A percentile compares a stretch with the other conserved stretches of the same genome.
These are phyloP conservation scores for Ceyx cyanopectus DNA, from an alignment of 2,113 vertebrate genomes.

Conservation along the genomic window DNA sequence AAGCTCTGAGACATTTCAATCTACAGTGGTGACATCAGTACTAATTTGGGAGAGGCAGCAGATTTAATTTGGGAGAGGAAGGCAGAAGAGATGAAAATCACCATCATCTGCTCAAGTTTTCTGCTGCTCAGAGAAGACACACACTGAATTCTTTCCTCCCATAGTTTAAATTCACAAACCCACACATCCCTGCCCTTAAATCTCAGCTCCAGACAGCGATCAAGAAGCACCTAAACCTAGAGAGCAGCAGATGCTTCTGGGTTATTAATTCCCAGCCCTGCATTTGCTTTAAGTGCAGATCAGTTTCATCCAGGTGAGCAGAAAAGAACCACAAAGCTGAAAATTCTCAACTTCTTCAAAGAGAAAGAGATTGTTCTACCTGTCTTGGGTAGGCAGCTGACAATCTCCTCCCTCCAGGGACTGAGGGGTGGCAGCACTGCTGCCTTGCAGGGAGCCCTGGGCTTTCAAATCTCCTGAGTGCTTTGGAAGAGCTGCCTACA, in stretches of 20 bases:
- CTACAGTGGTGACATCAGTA: background rate
- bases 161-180: background rate
- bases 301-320: background rate
- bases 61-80: background rate
- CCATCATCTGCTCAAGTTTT: background rate
- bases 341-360: background rate
- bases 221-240: background rate
- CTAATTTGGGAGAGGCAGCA: background rate
- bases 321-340: background rate
- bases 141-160: background rate
- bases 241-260: background rate
- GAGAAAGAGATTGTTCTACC: background rate
- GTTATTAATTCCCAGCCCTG: background rate
- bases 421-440: background rate
- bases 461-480: background rate
- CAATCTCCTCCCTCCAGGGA: background rate
- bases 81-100: background rate
- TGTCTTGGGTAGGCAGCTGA: background rate
- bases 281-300: background rate
- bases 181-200: background rate
- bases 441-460: rapidly evolving
- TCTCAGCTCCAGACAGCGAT: background rate
- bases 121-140: background rate
- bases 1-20: background rate
- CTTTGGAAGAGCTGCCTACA: background rate